These are phyloP conservation scores for Drosophila setifemur DNA, from an alignment of 1,140 invertebrate genomes.

Conservation along the genomic window DNA sequence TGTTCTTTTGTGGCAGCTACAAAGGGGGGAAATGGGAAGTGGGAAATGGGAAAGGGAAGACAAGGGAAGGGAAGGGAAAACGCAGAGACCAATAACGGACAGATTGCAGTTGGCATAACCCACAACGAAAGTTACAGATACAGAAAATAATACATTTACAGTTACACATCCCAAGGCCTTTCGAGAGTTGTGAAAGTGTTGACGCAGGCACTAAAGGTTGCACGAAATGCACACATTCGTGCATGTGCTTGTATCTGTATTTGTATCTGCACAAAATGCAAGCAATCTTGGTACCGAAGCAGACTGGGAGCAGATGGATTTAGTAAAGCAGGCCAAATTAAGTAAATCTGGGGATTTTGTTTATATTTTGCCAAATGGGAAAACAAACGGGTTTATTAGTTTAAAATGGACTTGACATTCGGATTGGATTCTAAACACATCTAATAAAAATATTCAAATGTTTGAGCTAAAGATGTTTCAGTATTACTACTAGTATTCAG, in stretches of 20 bases:
- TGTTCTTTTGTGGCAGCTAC: constrained; percentile 2
- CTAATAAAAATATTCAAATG: no score
- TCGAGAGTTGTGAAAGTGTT: constrained; percentile 16
- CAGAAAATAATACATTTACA: not conserved
- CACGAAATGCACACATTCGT: constrained; percentile 12
- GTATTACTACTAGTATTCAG: no score
- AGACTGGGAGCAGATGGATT: not conserved
- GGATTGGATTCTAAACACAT: no score
- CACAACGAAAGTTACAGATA: constrained; percentile 41
- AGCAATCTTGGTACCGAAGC: constrained; percentile 7
- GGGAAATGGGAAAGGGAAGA: not conserved
- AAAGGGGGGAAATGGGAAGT: not conserved
- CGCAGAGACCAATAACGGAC: constrained; percentile 3
- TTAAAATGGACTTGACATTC: no score
- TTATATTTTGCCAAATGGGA: constrained; percentile 13
- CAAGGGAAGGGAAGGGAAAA: not conserved
- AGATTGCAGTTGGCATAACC: constrained; percentile 59
- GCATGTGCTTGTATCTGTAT: not conserved
- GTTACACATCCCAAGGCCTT: not conserved
- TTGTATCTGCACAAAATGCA: constrained; percentile 18
- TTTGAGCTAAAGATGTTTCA: no score
- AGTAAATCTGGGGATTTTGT: constrained; percentile 1
- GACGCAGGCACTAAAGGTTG: constrained; percentile 31
- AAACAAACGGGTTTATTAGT: no score
- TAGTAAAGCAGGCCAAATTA: constrained; percentile 3